Base-by-base conservation (phyloP, 1,140 invertebrate species). In the Drosophila kurseongensis region DNA sequence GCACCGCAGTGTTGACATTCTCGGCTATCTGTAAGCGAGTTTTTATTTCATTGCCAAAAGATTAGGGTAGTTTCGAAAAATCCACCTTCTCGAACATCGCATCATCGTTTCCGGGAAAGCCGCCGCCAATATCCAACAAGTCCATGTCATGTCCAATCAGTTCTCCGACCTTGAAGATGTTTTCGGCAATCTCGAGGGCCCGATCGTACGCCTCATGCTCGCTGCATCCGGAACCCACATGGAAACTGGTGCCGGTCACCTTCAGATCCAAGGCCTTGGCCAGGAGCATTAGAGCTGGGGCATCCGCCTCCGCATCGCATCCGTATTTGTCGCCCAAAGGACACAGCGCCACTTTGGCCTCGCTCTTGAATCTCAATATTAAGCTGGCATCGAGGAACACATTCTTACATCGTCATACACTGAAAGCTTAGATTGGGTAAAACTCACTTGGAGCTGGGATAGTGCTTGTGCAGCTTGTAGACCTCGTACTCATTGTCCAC, bases 401-500 rank as follows among this genome's bases (percentile, higher is more conserved):
- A 23, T 23, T 3, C 23, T 4, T 23, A 23, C 23, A 14, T 51
- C 9, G 12, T 32, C 9, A 5, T 27, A n/a, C 32, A 7, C 27
- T 4, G 0, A 4, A 14, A 32, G 18, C 9, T 2, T 0, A 0
- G 1, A 0, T 4, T 32, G 1, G 6, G 0, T 4, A 1, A 18
- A 35, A 93, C 94, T 94, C 92, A 97, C 96, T 95, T 96, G 12
- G 98, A 97, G 51, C 95, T 92, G 32, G 97, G 97, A 94, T 96
- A 96, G 48, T 96, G 89, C 78, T 95, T 94, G 83, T 97, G 97
- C 65, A 99, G 95, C 93, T 99, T 99, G 84, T 97, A 93, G 23
- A 99, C 94, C 93, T 99, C 99, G 56, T 95, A 95, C 93, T 98
- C 97, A 88, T 97, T 99, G 92, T 99, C 99, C 93, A 99, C 99